Percentiles rank a stretch among this genome's conserved stretches.
Conservation (phyloP, 2,888 invertebrate species). For the Arrhopalites spinosus region DNA sequence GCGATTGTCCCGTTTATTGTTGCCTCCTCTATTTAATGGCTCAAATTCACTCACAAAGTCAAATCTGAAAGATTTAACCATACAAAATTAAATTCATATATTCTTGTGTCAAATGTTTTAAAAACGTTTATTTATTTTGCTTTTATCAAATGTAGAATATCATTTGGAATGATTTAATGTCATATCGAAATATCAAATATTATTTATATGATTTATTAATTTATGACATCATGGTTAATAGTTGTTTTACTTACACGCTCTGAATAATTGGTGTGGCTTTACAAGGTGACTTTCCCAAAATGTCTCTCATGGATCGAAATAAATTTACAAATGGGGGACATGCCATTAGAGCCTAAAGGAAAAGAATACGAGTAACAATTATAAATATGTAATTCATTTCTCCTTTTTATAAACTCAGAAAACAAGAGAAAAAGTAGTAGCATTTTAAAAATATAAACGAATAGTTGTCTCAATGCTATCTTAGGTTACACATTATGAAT, state of each 20-base stretch:
- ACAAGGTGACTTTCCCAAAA: slow-evolving; percentile 49
- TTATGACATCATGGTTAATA: too few relatives aligned
- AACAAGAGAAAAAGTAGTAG: too few relatives aligned
- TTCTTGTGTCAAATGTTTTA: too few relatives aligned
- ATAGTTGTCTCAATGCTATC: slow-evolving; percentile 26
- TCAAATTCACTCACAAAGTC: slow-evolving; percentile 80
- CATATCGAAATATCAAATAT: too few relatives aligned
- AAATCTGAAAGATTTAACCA: slow-evolving; percentile 65
- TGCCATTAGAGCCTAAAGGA: slow-evolving; percentile 80
- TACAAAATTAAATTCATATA: neutral
- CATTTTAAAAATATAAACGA: too few relatives aligned
- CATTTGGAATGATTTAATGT: too few relatives aligned
- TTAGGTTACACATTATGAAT: slow-evolving; percentile 21
- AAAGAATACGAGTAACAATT: neutral
- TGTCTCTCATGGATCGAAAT: slow-evolving; percentile 70
- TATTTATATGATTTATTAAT: too few relatives aligned
- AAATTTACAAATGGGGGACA: slow-evolving; percentile 96
- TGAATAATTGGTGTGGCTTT: slow-evolving; percentile 80
- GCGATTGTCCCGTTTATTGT: slow-evolving; percentile 50
- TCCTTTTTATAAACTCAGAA: too few relatives aligned
- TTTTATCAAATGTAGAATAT: too few relatives aligned
- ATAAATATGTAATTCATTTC: neutral
- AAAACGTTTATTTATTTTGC: too few relatives aligned
- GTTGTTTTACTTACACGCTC: slow-evolving; percentile 76
- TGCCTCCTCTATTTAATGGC: slow-evolving; percentile 62